phyloP scores from a whole-genome alignment of 2,113 vertebrate species.

The Phrynosoma platyrhinos region DNA sequence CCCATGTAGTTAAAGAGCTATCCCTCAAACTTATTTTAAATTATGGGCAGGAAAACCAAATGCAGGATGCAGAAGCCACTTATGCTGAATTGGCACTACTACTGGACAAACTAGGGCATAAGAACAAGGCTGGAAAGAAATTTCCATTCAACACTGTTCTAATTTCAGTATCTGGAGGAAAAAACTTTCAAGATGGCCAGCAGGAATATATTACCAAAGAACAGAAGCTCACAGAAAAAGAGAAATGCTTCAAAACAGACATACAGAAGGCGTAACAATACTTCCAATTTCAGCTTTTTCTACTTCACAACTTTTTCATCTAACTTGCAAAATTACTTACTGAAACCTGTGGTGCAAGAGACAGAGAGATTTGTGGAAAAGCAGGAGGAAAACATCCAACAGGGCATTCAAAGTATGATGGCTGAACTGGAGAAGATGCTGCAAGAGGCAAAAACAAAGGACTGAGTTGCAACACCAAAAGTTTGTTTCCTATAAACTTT shows the following conservation, averaged over 20 bases:
- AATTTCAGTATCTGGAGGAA: not conserved
- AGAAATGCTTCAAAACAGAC: not conserved
- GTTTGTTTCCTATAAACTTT: not conserved
- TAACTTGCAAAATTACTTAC: slow-evolving; percentile 73
- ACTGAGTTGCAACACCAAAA: not conserved
- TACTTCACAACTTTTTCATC: not conserved
- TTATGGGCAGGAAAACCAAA: not conserved
- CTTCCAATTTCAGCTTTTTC: not conserved
- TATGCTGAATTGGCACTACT: not conserved
- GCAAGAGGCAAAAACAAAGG: slow-evolving; percentile 30
- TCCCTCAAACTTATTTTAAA: not conserved
- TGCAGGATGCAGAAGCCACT: not conserved
- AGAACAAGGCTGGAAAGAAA: not conserved
- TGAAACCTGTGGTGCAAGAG: slow-evolving; percentile 77
- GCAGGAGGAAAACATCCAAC: slow-evolving; percentile 79
- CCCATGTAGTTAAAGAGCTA: not conserved
- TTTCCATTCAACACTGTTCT: too few species aligned
- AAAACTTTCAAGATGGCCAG: slow-evolving; percentile 1
- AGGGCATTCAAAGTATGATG: slow-evolving; percentile 80
- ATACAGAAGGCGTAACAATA: slow-evolving; percentile 12
- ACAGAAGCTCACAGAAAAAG: fast-evolving
- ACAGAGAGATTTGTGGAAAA: slow-evolving; percentile 76
- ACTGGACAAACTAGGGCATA: not conserved
- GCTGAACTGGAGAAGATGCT: slow-evolving; percentile 80
- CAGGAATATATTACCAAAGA: not conserved